Conservation (phyloP, 2,113 vertebrate genomes). For the Hemichromis elongatus region DNA sequence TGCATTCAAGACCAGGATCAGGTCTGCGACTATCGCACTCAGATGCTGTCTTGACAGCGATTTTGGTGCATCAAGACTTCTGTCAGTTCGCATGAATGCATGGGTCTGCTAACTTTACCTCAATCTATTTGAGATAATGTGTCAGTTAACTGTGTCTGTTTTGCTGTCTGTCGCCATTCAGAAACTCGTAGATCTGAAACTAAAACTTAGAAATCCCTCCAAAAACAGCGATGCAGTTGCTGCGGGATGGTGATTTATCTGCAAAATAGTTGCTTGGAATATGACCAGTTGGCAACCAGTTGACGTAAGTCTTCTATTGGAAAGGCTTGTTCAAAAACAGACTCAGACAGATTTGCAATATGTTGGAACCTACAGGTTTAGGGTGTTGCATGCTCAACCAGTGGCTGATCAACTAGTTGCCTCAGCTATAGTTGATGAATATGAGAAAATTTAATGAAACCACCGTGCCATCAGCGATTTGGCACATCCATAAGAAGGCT, state of each 20-base stretch:
- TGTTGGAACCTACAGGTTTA: not conserved
- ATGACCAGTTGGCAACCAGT: not conserved
- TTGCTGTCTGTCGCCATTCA: not conserved
- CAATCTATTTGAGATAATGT: not conserved
- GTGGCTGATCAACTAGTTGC: not conserved
- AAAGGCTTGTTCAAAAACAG: not conserved
- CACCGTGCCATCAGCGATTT: not conserved
- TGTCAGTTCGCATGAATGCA: not conserved
- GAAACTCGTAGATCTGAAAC: not conserved
- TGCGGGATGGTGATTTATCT: not conserved
- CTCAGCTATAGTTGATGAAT: not conserved
- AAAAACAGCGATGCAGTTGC: not conserved
- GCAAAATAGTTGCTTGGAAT: not conserved
- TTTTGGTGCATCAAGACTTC: not conserved
- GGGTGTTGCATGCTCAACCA: not conserved
- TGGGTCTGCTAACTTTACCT: not conserved
- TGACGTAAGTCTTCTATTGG: not conserved
- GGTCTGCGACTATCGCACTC: not conserved
- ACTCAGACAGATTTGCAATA: not conserved
- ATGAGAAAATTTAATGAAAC: not conserved
- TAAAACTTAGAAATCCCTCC: not conserved
- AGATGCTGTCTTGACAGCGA: not conserved
- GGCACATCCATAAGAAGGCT: not conserved
- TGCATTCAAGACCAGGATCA: not conserved
- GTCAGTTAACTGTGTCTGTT: not conserved